Evolutionary conservation across 2,888 invertebrate species (phyloP).

Genomic region (Melanotus villosus): DNA sequence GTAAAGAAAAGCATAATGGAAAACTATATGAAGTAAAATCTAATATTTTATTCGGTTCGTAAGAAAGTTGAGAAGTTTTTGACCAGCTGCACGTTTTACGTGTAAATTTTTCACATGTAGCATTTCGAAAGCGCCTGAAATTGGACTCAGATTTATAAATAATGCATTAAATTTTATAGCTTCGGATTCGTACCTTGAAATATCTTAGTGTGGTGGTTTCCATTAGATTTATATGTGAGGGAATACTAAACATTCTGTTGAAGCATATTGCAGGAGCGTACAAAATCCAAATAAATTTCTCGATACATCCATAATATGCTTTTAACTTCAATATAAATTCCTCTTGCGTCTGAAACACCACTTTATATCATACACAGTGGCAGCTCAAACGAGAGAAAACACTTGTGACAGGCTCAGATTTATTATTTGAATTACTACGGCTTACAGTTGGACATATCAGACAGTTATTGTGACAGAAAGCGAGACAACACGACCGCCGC

Average conservation of each 20-base stretch:
- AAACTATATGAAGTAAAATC: constrained; percentile 28
- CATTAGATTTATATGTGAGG: constrained; percentile 33
- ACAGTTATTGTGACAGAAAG: constrained; percentile 39
- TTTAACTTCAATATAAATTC: constrained; percentile 41
- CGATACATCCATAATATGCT: constrained; percentile 36
- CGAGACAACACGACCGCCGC: constrained; percentile 26
- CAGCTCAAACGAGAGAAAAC: constrained; percentile 40
- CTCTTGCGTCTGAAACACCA: constrained; percentile 34
- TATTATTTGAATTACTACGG: constrained; percentile 40
- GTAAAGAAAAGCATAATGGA: constrained; percentile 3
- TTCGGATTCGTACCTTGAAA: constrained; percentile 36
- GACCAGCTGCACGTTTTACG: constrained; percentile 40
- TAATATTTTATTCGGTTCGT: constrained; percentile 32
- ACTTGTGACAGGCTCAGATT: constrained; percentile 37
- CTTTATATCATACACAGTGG: constrained; percentile 38
- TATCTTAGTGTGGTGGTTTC: constrained; percentile 36
- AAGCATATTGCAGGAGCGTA: constrained; percentile 33
- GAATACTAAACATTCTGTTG: constrained; percentile 38
- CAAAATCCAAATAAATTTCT: constrained; percentile 32
- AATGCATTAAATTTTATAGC: constrained; percentile 42
- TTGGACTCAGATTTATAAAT: constrained; percentile 41
- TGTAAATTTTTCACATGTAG: constrained; percentile 41
- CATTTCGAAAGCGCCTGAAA: constrained; percentile 36
- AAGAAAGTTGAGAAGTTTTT: constrained; percentile 34
- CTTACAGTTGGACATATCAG: constrained; percentile 32